Base-by-base conservation (phyloP, 2,113 vertebrate species). In the Hippocampus comes region DNA sequence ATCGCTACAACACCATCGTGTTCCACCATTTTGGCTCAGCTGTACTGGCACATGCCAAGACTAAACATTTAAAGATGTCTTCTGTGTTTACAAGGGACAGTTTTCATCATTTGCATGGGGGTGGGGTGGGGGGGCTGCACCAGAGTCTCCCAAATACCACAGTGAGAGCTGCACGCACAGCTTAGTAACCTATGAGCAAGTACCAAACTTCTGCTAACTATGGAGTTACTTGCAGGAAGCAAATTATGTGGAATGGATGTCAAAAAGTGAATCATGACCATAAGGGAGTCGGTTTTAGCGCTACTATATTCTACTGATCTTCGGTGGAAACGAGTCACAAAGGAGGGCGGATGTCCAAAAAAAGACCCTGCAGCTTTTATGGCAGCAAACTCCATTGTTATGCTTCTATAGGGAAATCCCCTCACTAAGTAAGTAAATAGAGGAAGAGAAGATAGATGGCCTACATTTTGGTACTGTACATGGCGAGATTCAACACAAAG, bases 331-430 rank as follows among this genome's bases (percentile, higher is more conserved):
- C 12, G 5, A 60, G 27, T 30, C 27, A 61, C 59, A 61, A 61
- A 61, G 59, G 59, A 34, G 17, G 27, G 7, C 59, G 59, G 59
- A 61, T 30, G 59, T 34, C 59, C 59, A 17, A 17, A 57, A 49
- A 59, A 72, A 53, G 23, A 72, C n/a, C 42, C 42, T 51, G 48
- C 46, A 38, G 49, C 12, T 51, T 69, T 63, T 20, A 69, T 56
- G 72, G 15, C 49, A 73, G 74, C 23, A n/a, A 56, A 56, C 53
- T n/a, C 21, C 20, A 23, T 80, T 77, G 71, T 73, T 63, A 49
- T 82, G 71, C 74, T 70, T 86, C 73, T 65, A 49, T 65, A 78
- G 76, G 82, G 76, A 84, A 88, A 82, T 53, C 81, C 84, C 49
- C 80, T 65, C n/a, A 69, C 23, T 3, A 6, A 61, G 59, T 38